Base-by-base conservation (phyloP, 1,140 invertebrate genomes). In the Druon quercuslanigerum region DNA sequence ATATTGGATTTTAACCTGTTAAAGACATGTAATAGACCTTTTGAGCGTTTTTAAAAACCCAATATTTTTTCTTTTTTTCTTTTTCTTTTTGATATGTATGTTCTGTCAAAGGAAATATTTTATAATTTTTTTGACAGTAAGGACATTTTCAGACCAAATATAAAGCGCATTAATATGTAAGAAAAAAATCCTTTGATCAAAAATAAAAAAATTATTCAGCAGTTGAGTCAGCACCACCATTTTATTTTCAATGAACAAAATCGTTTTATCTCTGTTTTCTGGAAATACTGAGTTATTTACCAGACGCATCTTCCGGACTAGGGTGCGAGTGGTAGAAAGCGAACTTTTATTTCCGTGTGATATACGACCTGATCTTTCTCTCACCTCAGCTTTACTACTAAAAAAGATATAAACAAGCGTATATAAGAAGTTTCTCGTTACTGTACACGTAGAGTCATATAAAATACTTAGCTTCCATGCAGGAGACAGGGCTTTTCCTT, bases 291-390 rank as follows among this genome's bases (percentile, higher is more conserved):
- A 54, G 52, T 54, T 54, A 54, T 54, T 54, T 54, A 19, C 14
- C n/a, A 54, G 52, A 19, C 17, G 17, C 52, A 54, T 54, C 19
- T 54, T 54, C n/a, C 52, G 17, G 52, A 17, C 17, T 17, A 54
- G 52, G 17, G 52, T 7, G 52, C 16, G 52, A 54, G n/a, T 54
- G 4, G 52, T 17, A 54, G n/a, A n/a, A 54, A 54, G 52, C 25
- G 25, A 66, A 66, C 33, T 66, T 66, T 66, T 66, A 66, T 66
- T 66, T 66, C 20, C 57, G 12, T 66, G 25, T 66, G 57, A 66
- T 66, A 66, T 66, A 66, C 25, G 57, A 66, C 57, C 57, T 33
- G 57, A 66, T 66, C 57, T 14, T 66, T 25, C 57, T 66, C 25
- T 66, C 57, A 66, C 57, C 16, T 66, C 20, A 66, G 25, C 57